Conservation (phyloP, 2,113 vertebrate species). For the Brachypodius melanocephalos region DNA sequence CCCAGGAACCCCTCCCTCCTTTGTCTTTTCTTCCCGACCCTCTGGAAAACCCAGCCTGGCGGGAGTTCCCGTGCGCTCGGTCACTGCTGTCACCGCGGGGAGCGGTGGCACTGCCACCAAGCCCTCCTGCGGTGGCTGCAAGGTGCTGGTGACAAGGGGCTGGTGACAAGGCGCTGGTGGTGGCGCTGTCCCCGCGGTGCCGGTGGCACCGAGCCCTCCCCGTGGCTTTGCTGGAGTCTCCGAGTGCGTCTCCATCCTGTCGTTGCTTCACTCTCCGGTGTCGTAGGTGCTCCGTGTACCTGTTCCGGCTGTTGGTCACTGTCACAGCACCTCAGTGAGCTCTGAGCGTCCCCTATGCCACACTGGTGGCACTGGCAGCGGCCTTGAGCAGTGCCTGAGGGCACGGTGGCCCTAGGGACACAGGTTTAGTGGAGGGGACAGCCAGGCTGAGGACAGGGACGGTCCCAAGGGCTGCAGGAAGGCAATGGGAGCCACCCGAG, state of each 20-base stretch:
- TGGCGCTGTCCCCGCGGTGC: background rate
- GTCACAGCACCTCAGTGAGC: background rate
- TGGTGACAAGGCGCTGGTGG: accelerated
- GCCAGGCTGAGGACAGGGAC: background rate
- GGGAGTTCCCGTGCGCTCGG: background rate
- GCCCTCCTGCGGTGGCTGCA: accelerated
- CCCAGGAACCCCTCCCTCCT: background rate
- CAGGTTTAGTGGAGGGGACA: background rate
- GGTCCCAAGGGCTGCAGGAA: background rate
- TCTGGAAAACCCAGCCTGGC: background rate
- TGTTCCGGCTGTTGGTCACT: background rate
- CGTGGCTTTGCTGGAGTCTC: background rate
- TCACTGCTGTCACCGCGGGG: background rate
- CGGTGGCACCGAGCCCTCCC: background rate
- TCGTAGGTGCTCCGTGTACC: background rate
- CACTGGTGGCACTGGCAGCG: background rate
- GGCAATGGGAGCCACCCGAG: accelerated
- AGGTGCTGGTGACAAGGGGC: accelerated
- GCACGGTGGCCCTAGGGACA: accelerated
- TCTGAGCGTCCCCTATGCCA: background rate
- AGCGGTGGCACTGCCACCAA: background rate
- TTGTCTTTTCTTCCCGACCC: background rate
- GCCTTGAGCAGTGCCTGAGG: accelerated
- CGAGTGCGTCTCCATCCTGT: background rate
- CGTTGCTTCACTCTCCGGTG: background rate